These are phyloP conservation scores for Trissonchulus latispiculum DNA, from an alignment of 2,888 invertebrate genomes.

Conservation along the genomic window DNA sequence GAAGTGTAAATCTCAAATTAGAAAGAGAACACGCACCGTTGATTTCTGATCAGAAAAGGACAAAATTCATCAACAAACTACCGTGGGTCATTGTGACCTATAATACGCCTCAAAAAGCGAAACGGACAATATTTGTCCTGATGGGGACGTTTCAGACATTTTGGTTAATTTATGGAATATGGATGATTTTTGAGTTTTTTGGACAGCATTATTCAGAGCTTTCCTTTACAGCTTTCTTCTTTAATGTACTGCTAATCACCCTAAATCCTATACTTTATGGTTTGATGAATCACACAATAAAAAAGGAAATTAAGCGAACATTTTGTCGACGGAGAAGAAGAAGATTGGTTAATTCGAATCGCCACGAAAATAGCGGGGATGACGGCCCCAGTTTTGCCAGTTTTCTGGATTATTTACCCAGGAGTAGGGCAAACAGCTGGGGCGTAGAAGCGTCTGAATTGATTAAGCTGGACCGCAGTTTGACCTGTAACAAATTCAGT, in stretches of 20 bases:
- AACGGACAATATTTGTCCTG: not conserved
- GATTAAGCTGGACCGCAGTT: not conserved
- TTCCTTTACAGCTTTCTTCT: not conserved
- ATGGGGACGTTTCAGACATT: not conserved
- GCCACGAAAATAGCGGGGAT: not conserved
- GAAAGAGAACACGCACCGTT: not conserved
- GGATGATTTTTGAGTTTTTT: not conserved
- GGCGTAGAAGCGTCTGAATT: not conserved
- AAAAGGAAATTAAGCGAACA: not conserved
- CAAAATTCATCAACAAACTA: slow-evolving; percentile 4
- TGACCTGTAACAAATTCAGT: too few species aligned
- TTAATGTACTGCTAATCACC: not conserved
- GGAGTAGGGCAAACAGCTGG: not conserved
- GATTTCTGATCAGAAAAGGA: not conserved
- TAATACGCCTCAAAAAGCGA: not conserved
- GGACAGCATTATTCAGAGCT: not conserved
- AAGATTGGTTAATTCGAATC: not conserved
- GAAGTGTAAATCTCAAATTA: not conserved
- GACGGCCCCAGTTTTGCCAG: not conserved
- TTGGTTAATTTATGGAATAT: slow-evolving; percentile 1
- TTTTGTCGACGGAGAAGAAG: not conserved
- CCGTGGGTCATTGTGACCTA: slow-evolving; percentile 4
- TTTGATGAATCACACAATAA: not conserved
- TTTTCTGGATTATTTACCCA: not conserved
- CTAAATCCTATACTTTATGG: slow-evolving; percentile 6